Evolutionary conservation across 2,888 invertebrate species (phyloP), one percentile per base, ranked within the genome.

Genomic region (Lasioglossum vierecki): DNA sequence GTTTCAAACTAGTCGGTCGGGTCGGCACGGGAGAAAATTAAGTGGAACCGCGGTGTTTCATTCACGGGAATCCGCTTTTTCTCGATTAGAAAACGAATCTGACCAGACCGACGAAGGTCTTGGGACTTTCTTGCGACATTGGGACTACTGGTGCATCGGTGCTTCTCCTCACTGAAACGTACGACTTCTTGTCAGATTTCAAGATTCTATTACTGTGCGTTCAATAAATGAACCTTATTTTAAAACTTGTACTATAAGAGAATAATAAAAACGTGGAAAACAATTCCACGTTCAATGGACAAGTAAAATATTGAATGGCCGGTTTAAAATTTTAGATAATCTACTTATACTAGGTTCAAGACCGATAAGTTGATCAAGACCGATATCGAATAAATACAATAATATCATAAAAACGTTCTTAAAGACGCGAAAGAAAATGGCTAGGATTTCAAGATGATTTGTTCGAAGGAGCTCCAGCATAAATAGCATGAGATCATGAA

Each of bases 31-130:
- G 75, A 82, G 83, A 86, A 83, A 87, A 82, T 80, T 79, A 86
- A 80, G 71, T 78, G 70, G 76, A 76, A 76, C 79, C 79, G 53
- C 49, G 49, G 44, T 18, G 26, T 71, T 80, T 78, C 79, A 79
- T 66, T 74, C 57, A 72, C 30, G 57, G 46, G 46, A 44, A 73
- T 49, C 73, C 63, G 63, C 60, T 85, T 84, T 74, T 80, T 85
- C 57, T 84, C n/a, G 57, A 81, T 81, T 86, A 86, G 85, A 86
- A 84, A 85, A 86, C 68, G 80, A 85, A 81, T 76, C 77, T 72
- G 70, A 30, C 68, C 75, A 71, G 57, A 49, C 75, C 26, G 6
- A 79, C 75, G 71, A 75, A 72, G 46, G 76, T 79, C 79, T 39
- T 30, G 49, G 39, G 39, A 41, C 53, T 70, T 49, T 70, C 26